These are phyloP conservation scores for Hipparchia sbordonii DNA, from an alignment of 2,888 invertebrate genomes.

Conservation along the genomic window DNA sequence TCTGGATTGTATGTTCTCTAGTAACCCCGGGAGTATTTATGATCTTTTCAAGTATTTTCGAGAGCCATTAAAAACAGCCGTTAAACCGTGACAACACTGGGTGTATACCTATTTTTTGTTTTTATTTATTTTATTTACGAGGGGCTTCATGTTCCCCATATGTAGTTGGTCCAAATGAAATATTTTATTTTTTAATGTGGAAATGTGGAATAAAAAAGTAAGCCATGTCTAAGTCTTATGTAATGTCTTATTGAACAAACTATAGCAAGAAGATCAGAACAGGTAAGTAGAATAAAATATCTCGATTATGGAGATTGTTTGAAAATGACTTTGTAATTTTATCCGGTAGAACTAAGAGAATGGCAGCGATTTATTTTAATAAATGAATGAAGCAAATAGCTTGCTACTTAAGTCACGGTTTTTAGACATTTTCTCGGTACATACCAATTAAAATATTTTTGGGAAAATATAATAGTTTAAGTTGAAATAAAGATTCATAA, in stretches of 20 bases:
- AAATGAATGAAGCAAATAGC: conserved; percentile 6
- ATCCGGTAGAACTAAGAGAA: neutral
- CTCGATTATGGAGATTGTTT: conserved; percentile 12
- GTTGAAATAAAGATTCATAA: neutral
- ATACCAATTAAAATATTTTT: no score
- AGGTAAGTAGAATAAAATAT: neutral
- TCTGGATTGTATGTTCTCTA: conserved; percentile 2
- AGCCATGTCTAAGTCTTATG: no score
- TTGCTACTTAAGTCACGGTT: conserved; percentile 21
- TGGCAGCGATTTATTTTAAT: conserved; percentile 11
- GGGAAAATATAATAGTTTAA: no score
- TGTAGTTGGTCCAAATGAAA: no score
- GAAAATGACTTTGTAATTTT: conserved; percentile 16
- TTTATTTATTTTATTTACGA: neutral
- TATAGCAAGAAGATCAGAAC: no score
- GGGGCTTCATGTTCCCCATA: no score
- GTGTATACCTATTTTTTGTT: neutral
- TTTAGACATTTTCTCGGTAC: neutral
- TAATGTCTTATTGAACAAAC: no score
- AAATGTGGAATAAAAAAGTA: no score
- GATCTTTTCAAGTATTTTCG: conserved; percentile 19
- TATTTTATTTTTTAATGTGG: no score
- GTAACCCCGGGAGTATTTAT: conserved; percentile 8
- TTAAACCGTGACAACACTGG: neutral
- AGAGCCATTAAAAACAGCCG: conserved; percentile 22